Conservation (phyloP, 1,140 invertebrate species). For the Archivesica marissinica region DNA sequence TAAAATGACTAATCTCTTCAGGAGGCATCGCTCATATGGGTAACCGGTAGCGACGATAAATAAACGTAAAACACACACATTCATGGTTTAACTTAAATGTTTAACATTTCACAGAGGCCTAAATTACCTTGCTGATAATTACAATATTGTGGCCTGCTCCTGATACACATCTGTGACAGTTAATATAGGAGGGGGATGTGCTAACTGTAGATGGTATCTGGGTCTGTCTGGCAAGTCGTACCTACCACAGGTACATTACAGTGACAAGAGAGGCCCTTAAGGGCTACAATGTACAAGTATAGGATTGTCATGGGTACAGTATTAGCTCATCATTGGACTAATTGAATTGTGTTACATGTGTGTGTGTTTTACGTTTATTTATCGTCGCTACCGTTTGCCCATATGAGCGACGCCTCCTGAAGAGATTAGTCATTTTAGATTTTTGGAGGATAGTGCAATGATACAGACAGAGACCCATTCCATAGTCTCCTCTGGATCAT, state of each 20-base stretch:
- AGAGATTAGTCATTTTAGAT: no score
- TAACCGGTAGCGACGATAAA: no score
- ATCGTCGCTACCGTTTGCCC: no score
- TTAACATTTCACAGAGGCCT: background rate
- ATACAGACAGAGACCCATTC: no score
- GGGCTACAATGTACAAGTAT: background rate
- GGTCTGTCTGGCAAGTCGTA: slow-evolving; percentile 20
- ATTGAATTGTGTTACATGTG: no score
- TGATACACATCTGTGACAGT: slow-evolving; percentile 30
- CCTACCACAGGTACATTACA: slow-evolving; percentile 2
- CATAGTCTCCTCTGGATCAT: no score
- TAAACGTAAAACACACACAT: no score
- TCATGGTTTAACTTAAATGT: background rate
- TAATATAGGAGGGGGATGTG: slow-evolving; percentile 7
- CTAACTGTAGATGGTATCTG: slow-evolving; percentile 17
- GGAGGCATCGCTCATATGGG: no score
- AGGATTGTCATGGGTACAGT: background rate
- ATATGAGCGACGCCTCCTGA: no score
- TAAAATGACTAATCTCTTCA: no score
- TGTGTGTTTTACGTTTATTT: no score
- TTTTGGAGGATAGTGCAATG: no score
- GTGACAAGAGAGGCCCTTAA: background rate
- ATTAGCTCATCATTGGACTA: background rate
- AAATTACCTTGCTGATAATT: background rate
- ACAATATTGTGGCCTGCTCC: background rate